These are phyloP conservation scores for Enteromius thamalakanensis DNA, from an alignment of 2,797 vertebrate genomes.

Conservation along the genomic window DNA sequence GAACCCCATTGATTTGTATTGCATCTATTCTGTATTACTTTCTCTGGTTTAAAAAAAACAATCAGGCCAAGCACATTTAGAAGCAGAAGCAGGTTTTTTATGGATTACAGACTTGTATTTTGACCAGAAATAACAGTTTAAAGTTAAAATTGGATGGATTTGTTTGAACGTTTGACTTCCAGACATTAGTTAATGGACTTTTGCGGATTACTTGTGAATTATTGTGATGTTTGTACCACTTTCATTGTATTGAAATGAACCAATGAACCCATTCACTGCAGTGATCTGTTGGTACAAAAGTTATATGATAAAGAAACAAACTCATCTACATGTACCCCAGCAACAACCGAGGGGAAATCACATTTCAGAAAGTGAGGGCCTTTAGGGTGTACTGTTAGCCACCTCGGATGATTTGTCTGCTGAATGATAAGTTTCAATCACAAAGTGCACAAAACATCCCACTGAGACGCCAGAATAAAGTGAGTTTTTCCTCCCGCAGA, in stretches of 20 bases:
- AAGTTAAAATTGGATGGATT: not conserved
- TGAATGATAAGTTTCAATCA: conserved; percentile 19
- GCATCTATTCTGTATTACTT: not conserved
- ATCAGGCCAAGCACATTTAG: not conserved
- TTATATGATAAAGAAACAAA: not conserved
- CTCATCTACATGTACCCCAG: not conserved
- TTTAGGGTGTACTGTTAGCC: not conserved
- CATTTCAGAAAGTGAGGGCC: not conserved
- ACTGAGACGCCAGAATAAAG: conserved; percentile 13
- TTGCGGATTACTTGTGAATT: not conserved
- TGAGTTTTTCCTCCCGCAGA: conserved; percentile 7
- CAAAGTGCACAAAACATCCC: not conserved
- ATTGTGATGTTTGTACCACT: not conserved
- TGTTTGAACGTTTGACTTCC: not conserved
- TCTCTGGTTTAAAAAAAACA: not conserved
- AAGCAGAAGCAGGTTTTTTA: not conserved
- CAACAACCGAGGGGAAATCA: not conserved
- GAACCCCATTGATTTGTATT: not conserved
- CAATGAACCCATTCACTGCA: not conserved
- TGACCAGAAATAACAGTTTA: not conserved
- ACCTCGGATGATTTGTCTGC: not conserved
- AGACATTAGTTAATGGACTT: not conserved
- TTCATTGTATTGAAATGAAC: not conserved
- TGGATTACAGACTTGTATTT: not conserved
- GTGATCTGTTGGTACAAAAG: not conserved